Conservation (phyloP, 1,140 invertebrate species). For the Neomicropteryx cornuta region DNA sequence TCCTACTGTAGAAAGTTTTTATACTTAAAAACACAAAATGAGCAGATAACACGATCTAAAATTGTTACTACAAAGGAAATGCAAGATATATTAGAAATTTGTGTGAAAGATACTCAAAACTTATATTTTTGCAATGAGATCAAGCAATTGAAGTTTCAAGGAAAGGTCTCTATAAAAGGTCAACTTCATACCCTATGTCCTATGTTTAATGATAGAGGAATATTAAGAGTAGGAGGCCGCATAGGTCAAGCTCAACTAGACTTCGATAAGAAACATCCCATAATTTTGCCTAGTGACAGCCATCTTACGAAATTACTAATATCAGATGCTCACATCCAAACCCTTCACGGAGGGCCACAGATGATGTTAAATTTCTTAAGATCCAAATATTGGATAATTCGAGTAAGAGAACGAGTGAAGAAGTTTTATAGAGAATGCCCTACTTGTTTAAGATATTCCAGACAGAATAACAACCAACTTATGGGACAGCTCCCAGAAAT, state of each 20-base stretch:
- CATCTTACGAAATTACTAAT: constrained; percentile 14
- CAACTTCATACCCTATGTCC: constrained; percentile 13
- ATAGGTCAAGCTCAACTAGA: too few relatives aligned
- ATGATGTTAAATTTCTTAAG: constrained; percentile 17
- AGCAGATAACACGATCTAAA: too few relatives aligned
- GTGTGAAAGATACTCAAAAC: too few relatives aligned
- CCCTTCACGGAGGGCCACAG: constrained; percentile 20
- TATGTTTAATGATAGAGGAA: too few relatives aligned
- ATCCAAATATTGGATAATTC: constrained; percentile 22
- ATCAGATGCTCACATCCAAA: constrained; percentile 15
- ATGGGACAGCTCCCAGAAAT: constrained; percentile 17
- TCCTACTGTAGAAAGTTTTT: too few relatives aligned
- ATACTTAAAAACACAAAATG: too few relatives aligned
- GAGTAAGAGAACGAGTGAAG: constrained; percentile 12
- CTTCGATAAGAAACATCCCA: constrained; percentile 15
- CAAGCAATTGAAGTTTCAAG: too few relatives aligned
- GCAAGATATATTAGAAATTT: too few relatives aligned
- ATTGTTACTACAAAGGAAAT: too few relatives aligned
- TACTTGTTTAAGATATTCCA: constrained; percentile 12
- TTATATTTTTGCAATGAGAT: constrained; percentile 15
- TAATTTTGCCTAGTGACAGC: constrained; percentile 11
- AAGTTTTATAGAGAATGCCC: constrained; percentile 16
- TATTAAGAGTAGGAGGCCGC: too few relatives aligned
- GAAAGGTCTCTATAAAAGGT: too few relatives aligned
- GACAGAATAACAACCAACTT: constrained; percentile 7